Percentiles rank a stretch among this genome's conserved stretches.
These are phyloP conservation scores for Microplitis deprimator DNA, from an alignment of 2,888 invertebrate genomes.

Conservation along the genomic window DNA sequence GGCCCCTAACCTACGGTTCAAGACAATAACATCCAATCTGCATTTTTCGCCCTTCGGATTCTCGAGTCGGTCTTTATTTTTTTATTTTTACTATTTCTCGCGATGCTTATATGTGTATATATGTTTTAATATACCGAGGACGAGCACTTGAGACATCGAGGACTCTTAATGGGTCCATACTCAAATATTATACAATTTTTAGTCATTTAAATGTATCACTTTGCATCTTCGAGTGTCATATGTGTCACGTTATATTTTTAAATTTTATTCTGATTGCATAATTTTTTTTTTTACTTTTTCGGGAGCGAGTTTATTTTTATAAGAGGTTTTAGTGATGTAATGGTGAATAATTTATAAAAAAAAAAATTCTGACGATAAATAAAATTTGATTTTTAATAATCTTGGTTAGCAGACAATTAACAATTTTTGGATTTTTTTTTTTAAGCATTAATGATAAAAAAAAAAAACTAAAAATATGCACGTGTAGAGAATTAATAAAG, in stretches of 20 bases:
- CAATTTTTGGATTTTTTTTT: too few relatives aligned
- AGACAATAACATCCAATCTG: slow-evolving; percentile 2
- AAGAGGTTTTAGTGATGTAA: too few relatives aligned
- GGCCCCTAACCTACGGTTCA: not conserved
- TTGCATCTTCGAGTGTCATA: not conserved
- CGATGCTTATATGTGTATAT: not conserved
- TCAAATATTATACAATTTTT: not conserved
- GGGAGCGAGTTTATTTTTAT: too few relatives aligned
- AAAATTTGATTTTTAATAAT: too few relatives aligned
- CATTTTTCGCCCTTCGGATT: slow-evolving; percentile 6
- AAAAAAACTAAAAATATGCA: too few relatives aligned
- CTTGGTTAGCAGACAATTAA: too few relatives aligned
- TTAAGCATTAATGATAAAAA: too few relatives aligned
- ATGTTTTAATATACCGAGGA: not conserved
- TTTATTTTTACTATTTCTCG: not conserved
- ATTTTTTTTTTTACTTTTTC: too few relatives aligned
- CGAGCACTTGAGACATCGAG: slow-evolving; percentile 13
- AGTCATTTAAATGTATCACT: not conserved
- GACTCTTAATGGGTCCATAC: not conserved
- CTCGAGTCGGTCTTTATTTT: not conserved
- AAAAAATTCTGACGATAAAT: too few relatives aligned
- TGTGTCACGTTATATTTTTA: not conserved
- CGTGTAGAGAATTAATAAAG: too few relatives aligned
- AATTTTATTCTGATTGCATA: too few relatives aligned
- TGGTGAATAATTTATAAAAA: too few relatives aligned